Evolutionary conservation across 2,113 vertebrate genomes (phyloP).

Genomic region (Pantherophis guttatus): DNA sequence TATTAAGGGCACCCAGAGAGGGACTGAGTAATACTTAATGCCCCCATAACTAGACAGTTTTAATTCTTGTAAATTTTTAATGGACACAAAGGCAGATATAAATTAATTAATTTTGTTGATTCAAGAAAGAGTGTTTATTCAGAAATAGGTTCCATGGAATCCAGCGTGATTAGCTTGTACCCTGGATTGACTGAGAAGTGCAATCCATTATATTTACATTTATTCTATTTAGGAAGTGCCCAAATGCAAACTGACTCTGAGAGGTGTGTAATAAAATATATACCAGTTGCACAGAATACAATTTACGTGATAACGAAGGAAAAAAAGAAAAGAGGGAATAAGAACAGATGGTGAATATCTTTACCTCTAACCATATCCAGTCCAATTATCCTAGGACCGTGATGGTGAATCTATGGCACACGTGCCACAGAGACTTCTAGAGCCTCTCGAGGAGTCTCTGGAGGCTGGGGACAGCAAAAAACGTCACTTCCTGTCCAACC

Average conservation of each 20-base stretch:
- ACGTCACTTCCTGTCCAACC: too few relatives aligned
- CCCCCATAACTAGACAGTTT: not conserved
- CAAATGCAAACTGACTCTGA: not conserved
- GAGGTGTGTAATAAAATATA: not conserved
- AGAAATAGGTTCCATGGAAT: not conserved
- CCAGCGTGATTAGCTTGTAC: not conserved
- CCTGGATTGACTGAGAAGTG: not conserved
- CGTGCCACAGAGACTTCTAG: too few relatives aligned
- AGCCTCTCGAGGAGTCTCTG: too few relatives aligned
- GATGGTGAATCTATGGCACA: too few relatives aligned
- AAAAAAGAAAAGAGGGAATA: not conserved
- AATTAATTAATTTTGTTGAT: not conserved
- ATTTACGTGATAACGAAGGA: not conserved
- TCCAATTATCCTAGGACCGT: not conserved
- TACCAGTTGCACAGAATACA: not conserved
- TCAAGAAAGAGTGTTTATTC: not conserved
- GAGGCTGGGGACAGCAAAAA: too few relatives aligned
- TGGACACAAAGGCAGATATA: not conserved
- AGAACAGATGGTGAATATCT: not conserved
- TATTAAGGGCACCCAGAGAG: not conserved
- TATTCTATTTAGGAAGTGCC: not conserved
- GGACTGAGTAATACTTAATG: not conserved
- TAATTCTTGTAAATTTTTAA: not conserved
- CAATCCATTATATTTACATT: not conserved
- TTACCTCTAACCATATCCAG: not conserved